Base-by-base conservation (phyloP, 2,888 invertebrate genomes). In the Syritta pipiens region DNA sequence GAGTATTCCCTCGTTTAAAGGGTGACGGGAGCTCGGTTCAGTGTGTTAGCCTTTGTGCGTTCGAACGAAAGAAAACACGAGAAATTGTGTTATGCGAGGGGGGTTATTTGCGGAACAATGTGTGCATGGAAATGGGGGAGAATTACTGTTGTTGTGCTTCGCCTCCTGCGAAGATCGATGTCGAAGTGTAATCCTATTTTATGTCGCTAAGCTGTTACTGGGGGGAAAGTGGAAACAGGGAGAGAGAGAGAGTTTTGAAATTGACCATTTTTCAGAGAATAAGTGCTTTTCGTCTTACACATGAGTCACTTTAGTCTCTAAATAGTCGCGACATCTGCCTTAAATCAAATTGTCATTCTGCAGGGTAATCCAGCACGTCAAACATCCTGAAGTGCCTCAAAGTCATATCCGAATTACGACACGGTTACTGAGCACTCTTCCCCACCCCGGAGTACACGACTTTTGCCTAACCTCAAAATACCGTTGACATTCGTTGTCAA, bases 1-100 rank as follows among this genome's bases (percentile, higher is more conserved):
- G 62, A 32, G 71, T 35, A 53, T 60, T 44, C n/a, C 32, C 46
- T 35, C 57, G n/a, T 59, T 63, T 44, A 37, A 63, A 51, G 63
- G 63, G 71, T 53, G 59, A 71, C 59, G 62, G 46, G 24, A 37
- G 57, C 24, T 76, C 20, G 26, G 28, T 10, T 53, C 46, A 32
- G 44, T 37, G n/a, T 24, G 48, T 62, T 75, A 20, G 26, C 20
- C 30, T 46, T 62, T 51, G 63, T 51, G 30, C 9, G 24, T 35
- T 42, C 20, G 32, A 40, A 49, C 5, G 42, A 44, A 51, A 26
- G 48, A 19, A 40, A 49, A 40, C 28, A 49, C 12, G 19, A 48
- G 37, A 48, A 28, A 40, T 49, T 17, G 28, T 46, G 24, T 26
- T 60, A 3, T 24, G 19, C 12, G 12, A 9, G 17, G 17, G 19